Percentiles rank a stretch among this genome's conserved stretches.
These are phyloP conservation scores for Nomada hirtipes DNA, from an alignment of 2,888 invertebrate species.

Conservation along the genomic window DNA sequence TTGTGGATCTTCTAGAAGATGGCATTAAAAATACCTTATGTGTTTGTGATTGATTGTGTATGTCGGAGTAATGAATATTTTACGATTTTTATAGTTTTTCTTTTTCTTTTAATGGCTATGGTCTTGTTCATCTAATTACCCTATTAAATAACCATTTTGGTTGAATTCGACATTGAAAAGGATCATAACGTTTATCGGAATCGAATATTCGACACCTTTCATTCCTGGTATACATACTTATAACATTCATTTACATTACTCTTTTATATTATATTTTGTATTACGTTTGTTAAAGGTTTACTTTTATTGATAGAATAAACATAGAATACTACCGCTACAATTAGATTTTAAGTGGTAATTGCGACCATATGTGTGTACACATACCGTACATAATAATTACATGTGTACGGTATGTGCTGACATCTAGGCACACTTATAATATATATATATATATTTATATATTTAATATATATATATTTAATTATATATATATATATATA, in stretches of 20 bases:
- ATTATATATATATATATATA: no score
- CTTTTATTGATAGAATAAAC: slow-evolving; percentile 62
- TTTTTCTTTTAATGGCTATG: slow-evolving; percentile 37
- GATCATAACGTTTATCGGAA: slow-evolving; percentile 42
- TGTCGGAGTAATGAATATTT: slow-evolving; percentile 41
- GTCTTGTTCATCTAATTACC: slow-evolving; percentile 34
- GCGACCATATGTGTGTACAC: slow-evolving; percentile 66
- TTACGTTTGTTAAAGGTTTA: slow-evolving; percentile 43
- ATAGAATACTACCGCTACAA: slow-evolving; percentile 72
- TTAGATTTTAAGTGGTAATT: slow-evolving; percentile 71
- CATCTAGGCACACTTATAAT: slow-evolving; percentile 67
- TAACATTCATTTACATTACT: slow-evolving; percentile 9
- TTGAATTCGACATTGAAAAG: slow-evolving; percentile 18
- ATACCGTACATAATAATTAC: slow-evolving; percentile 61
- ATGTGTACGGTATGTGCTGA: slow-evolving; percentile 59
- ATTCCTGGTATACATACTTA: slow-evolving; percentile 11
- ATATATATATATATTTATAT: slow-evolving; percentile 63
- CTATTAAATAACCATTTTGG: slow-evolving; percentile 2
- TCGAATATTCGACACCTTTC: background rate
- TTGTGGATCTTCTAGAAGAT: slow-evolving; percentile 50
- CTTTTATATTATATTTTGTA: slow-evolving; percentile 9
- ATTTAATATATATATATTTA: no score
- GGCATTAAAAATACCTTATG: slow-evolving; percentile 53
- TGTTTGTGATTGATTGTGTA: slow-evolving; percentile 48
- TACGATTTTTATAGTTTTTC: slow-evolving; percentile 34